These are phyloP conservation scores for Pteropus alecto DNA, from an alignment of 2,113 vertebrate species.

Conservation along the genomic window DNA sequence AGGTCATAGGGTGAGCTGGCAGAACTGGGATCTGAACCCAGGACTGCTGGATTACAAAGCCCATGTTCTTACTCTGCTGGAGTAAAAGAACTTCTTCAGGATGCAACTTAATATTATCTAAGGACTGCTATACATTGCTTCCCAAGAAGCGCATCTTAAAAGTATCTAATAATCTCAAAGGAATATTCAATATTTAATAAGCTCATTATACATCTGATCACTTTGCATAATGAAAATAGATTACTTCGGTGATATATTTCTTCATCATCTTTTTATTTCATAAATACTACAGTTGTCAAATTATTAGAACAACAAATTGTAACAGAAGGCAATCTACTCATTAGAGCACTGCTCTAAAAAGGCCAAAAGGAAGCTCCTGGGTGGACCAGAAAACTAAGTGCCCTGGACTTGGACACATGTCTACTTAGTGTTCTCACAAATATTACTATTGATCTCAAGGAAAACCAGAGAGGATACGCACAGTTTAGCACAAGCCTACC, in stretches of 20 bases:
- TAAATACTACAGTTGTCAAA: neutral
- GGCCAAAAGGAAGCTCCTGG: neutral
- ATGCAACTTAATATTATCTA: neutral
- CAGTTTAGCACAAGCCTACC: neutral
- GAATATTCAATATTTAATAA: neutral
- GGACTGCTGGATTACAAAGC: conserved; percentile 10
- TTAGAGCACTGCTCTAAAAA: neutral
- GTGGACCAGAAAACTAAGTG: neutral
- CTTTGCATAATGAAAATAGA: neutral
- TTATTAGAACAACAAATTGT: neutral
- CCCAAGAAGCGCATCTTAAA: neutral
- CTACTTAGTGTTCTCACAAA: neutral
- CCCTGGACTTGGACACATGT: neutral
- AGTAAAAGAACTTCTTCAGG: conserved; percentile 36
- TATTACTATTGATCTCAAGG: neutral
- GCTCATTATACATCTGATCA: neutral
- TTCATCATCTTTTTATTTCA: neutral
- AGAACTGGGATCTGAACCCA: conserved; percentile 43
- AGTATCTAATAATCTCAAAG: neutral
- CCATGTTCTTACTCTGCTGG: conserved; percentile 40
- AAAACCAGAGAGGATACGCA: neutral
- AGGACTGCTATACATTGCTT: neutral
- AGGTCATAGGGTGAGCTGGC: neutral
- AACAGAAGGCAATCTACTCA: neutral
- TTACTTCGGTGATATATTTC: neutral